Evolutionary conservation across 2,113 vertebrate genomes (phyloP).

Genomic region (Clupea harengus): DNA sequence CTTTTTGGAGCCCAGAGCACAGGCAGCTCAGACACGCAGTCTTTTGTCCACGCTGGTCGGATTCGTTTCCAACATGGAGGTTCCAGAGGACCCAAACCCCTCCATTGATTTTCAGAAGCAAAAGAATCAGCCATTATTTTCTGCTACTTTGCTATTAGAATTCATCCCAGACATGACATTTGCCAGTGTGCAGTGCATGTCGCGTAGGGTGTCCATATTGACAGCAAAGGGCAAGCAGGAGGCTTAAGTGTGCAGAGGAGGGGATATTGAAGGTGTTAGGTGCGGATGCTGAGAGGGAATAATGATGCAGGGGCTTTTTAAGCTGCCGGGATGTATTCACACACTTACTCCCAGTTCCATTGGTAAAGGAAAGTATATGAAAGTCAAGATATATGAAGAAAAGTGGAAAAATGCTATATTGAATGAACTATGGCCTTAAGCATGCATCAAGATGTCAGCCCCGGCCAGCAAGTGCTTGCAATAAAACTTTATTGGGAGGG

Average conservation of each 20-base stretch:
- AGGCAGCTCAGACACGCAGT: neutral
- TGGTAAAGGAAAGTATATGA: neutral
- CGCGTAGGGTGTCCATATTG: neutral
- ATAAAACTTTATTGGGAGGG: conserved; percentile 31
- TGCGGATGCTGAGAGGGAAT: neutral
- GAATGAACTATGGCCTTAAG: conserved; percentile 19
- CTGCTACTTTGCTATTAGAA: neutral
- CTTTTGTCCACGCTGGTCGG: neutral
- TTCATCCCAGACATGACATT: neutral
- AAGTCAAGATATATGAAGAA: neutral
- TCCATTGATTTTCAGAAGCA: neutral
- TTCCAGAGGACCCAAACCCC: neutral
- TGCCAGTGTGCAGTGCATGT: neutral
- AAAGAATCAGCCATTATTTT: conserved; percentile 3
- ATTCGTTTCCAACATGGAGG: neutral
- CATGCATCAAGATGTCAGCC: conserved; percentile 16
- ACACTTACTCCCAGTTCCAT: neutral
- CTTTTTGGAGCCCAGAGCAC: neutral
- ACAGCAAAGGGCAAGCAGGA: neutral
- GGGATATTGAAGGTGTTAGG: neutral
- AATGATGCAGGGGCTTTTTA: neutral
- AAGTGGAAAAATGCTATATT: neutral
- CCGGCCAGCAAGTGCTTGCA: neutral
- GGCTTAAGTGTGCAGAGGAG: neutral
- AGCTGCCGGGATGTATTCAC: neutral